phyloP scores from a whole-genome alignment of 2,113 vertebrate genomes.

The Scartelaos histophorus region DNA sequence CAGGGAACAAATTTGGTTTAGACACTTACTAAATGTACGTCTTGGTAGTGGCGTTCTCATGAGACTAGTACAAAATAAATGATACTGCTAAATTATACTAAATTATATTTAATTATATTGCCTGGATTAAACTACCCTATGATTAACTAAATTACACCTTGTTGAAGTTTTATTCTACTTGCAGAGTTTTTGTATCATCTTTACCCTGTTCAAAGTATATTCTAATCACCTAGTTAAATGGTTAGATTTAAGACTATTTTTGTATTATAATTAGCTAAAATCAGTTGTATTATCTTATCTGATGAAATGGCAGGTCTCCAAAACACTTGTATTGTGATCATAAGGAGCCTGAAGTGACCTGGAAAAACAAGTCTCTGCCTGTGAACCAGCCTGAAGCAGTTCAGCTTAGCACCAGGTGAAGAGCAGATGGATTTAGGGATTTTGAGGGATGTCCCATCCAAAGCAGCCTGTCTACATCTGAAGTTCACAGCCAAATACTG shows the following conservation, averaged over 20 bases:
- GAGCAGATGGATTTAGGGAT: constrained; percentile 58
- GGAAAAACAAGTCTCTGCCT: not conserved
- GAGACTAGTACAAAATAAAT: no score
- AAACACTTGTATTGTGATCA: not conserved
- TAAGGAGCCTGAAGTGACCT: not conserved
- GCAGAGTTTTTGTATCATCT: no score
- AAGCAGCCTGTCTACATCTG: not conserved
- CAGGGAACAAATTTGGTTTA: not conserved
- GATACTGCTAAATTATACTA: no score
- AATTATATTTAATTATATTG: no score
- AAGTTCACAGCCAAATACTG: constrained; percentile 7
- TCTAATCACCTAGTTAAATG: no score
- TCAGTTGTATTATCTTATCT: no score
- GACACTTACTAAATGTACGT: not conserved
- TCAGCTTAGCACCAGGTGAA: constrained; percentile 40
- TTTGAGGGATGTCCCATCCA: constrained; percentile 27
- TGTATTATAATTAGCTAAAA: no score
- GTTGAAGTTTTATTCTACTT: not conserved
- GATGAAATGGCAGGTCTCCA: not conserved
- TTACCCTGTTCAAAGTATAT: no score
- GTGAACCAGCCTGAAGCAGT: constrained; percentile 33
- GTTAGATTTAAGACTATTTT: no score
- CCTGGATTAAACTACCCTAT: not conserved
- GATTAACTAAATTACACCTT: not conserved
- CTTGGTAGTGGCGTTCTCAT: no score